These are phyloP conservation scores for Drosophila parvula DNA, from an alignment of 1,140 invertebrate genomes.

Conservation along the genomic window DNA sequence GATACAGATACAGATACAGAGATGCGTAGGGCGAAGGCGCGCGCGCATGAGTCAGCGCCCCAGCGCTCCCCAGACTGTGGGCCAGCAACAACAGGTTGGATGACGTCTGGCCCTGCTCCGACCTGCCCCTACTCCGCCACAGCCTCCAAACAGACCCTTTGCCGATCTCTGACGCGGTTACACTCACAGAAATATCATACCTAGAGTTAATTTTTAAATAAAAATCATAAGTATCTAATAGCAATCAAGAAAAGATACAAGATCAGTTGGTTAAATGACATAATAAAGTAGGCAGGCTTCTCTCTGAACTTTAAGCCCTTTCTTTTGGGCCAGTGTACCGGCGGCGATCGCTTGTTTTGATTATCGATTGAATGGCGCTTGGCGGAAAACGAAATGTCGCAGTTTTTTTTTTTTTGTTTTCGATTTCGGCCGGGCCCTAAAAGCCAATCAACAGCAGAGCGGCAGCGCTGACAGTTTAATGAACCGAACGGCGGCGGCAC, in stretches of 20 bases:
- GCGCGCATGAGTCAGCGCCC: slow-evolving; percentile 37
- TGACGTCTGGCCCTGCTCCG: slow-evolving; percentile 9
- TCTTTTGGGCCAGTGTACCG: neutral
- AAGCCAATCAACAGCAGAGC: slow-evolving; percentile 14
- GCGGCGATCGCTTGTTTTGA: slow-evolving; percentile 33
- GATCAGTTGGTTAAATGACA: too few relatives aligned
- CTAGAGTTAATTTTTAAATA: too few relatives aligned
- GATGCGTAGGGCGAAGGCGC: slow-evolving; percentile 24
- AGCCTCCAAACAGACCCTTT: slow-evolving; percentile 12
- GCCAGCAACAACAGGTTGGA: slow-evolving; percentile 70
- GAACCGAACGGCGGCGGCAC: slow-evolving; percentile 43
- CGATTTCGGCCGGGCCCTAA: slow-evolving; percentile 63
- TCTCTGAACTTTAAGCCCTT: neutral
- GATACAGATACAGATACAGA: slow-evolving; percentile 18
- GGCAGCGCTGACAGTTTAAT: slow-evolving; percentile 52
- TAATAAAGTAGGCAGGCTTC: too few relatives aligned
- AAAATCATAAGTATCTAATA: too few relatives aligned
- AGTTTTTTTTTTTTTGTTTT: slow-evolving; percentile 72
- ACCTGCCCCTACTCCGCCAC: neutral
- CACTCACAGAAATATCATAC: neutral
- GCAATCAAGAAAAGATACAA: too few relatives aligned
- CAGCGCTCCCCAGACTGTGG: slow-evolving; percentile 16
- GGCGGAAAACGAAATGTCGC: slow-evolving; percentile 61
- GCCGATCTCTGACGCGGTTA: neutral
- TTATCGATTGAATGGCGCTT: slow-evolving; percentile 13